Evolutionary conservation across 2,797 vertebrate genomes (phyloP).

Genomic region (Scarus forsteni): DNA sequence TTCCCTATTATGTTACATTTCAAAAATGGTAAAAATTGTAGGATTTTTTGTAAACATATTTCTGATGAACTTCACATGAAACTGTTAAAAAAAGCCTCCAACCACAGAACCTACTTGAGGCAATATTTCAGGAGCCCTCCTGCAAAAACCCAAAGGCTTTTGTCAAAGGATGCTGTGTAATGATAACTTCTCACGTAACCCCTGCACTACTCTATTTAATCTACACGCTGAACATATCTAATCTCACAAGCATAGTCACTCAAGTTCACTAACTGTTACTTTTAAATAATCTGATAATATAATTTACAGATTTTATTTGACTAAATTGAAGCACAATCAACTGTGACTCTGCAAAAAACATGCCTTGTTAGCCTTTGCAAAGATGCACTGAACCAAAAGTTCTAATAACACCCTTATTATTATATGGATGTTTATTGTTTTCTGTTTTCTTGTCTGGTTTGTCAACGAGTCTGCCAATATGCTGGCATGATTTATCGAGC

Average conservation of each 20-base stretch:
- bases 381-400: conserved; percentile 71
- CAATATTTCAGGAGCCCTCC: background rate
- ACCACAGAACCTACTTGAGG: too few relatives aligned
- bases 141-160: background rate
- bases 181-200: conserved; percentile 1
- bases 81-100: too few relatives aligned
- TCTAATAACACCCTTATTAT: conserved; percentile 40
- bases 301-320: conserved; percentile 36
- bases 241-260: conserved; percentile 27
- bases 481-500: conserved; percentile 62
- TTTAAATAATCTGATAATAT: conserved; percentile 30
- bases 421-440: conserved; percentile 46
- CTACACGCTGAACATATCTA: conserved; percentile 2
- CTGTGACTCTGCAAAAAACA: conserved; percentile 62
- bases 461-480: conserved; percentile 38
- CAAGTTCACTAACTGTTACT: conserved; percentile 13
- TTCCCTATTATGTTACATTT: too few relatives aligned
- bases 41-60: too few relatives aligned
- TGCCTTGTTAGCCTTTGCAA: conserved; percentile 60
- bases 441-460: conserved; percentile 47
- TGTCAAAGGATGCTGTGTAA: too few relatives aligned
- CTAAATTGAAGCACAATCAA: conserved; percentile 69
- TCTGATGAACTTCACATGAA: too few relatives aligned
- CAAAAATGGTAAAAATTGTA: too few relatives aligned
- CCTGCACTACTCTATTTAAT: too few relatives aligned